These are phyloP conservation scores for Tetranychus urticae DNA, from an alignment of 1,140 invertebrate species.

Conservation along the genomic window DNA sequence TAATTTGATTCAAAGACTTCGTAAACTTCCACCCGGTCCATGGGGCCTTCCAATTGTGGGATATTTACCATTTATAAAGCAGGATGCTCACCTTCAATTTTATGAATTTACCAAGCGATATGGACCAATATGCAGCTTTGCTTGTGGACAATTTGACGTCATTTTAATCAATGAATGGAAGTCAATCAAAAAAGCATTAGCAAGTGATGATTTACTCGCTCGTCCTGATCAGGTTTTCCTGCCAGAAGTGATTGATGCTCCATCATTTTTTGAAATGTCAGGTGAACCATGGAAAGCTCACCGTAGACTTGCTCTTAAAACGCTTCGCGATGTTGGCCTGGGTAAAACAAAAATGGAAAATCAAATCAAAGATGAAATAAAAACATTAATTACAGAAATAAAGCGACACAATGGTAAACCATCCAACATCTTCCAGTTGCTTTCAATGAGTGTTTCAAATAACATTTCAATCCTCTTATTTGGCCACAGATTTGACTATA, in stretches of 20 bases:
- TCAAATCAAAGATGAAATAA: constrained; percentile 35
- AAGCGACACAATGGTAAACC: background rate
- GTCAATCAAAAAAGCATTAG: constrained; percentile 9
- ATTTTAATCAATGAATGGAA: constrained; percentile 9
- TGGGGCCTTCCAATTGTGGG: constrained; percentile 10
- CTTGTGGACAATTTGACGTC: background rate
- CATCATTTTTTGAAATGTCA: constrained; percentile 6
- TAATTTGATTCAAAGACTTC: background rate
- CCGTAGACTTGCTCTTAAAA: constrained; percentile 39
- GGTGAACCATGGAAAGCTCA: constrained; percentile 47
- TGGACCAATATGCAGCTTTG: background rate
- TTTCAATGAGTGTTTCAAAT: constrained; percentile 7
- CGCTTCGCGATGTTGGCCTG: constrained; percentile 43
- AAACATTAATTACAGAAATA: background rate
- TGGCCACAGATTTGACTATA: constrained; percentile 10
- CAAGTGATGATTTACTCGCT: constrained; percentile 7
- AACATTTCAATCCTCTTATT: constrained; percentile 12
- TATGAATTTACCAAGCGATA: background rate
- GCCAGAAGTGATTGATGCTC: background rate
- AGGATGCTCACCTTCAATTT: background rate
- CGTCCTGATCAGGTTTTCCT: constrained; percentile 4
- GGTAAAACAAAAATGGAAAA: constrained; percentile 43
- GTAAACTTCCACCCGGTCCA: background rate
- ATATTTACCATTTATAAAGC: constrained; percentile 10
- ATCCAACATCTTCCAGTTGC: background rate